Conservation (phyloP, 2,113 vertebrate genomes). For the Cyprinodon variegatus region DNA sequence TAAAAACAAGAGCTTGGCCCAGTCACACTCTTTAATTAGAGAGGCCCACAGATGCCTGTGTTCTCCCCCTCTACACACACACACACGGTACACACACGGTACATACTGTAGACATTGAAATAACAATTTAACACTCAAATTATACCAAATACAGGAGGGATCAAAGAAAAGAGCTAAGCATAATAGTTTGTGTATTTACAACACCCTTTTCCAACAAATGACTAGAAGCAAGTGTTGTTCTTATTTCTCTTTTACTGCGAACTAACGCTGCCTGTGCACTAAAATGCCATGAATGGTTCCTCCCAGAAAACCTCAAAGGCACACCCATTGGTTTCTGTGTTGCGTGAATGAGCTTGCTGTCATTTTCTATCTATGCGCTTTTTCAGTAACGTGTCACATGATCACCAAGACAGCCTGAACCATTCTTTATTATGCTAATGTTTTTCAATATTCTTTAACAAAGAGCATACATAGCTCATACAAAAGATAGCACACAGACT, state of each 20-base stretch:
- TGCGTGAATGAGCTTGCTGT: constrained; percentile 71
- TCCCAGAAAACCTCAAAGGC: constrained; percentile 62
- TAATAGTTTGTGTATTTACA: constrained; percentile 61
- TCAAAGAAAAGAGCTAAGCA: constrained; percentile 59
- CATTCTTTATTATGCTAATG: constrained; percentile 89
- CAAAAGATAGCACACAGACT: constrained; percentile 81
- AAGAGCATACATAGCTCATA: constrained; percentile 83
- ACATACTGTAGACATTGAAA: constrained; percentile 38
- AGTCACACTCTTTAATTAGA: constrained; percentile 76
- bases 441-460: constrained; percentile 78
- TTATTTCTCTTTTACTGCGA: constrained; percentile 18
- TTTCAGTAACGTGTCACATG: constrained; percentile 76
- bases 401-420: constrained; percentile 76
- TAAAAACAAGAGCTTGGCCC: constrained; percentile 75
- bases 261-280: constrained; percentile 50
- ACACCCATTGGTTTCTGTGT: constrained; percentile 52
- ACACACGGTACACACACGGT: constrained; percentile 37
- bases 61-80: constrained; percentile 29
- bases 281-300: constrained; percentile 50
- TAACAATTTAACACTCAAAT: constrained; percentile 35
- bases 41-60: constrained; percentile 70
- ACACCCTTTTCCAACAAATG: constrained; percentile 40
- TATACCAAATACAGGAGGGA: constrained; percentile 50
- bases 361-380: constrained; percentile 75
- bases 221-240: constrained; percentile 48